Base-by-base conservation (phyloP, 2,888 invertebrate genomes). In the Mythimna vitellina region DNA sequence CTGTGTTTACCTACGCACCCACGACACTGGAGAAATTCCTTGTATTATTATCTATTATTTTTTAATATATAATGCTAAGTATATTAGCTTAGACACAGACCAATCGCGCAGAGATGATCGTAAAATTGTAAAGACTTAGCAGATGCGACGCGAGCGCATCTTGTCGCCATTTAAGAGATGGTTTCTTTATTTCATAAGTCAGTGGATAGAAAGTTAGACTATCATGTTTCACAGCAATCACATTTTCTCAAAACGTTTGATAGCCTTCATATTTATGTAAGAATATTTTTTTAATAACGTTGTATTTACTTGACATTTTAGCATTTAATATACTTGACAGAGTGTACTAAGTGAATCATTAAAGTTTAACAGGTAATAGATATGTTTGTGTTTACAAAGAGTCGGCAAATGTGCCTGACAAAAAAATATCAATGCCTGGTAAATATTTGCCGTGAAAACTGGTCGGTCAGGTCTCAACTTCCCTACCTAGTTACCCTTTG, bases 201-300 rank as follows among this genome's bases (percentile, higher is more conserved):
- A 65, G 51, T 64, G 14, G 38, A 61, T 78, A 80, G 82, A 82
- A 84, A 84, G 83, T 82, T 67, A 49, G 17, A 62, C 69, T 75
- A 82, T 76, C 65, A 60, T 69, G 49, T 82, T 82, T 70, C 76
- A 65, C 51, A 54, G n/a, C 56, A 46, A 76, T 72, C 64, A n/a
- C 32, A 65, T 32, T 66, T 29, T 29, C 20, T 46, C 20, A 22
- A 42, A 64, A 54, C 22, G 53, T 54, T 68, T 56, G 35, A 22
- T 66, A 56, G 60, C 5, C 51, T 17, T 71, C 32, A 54, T 71
- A 65, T 61, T 70, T 65, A 62, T 32, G 10, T 32, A 53, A 46
- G 14, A 70, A 61, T 8, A 42, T 22, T 10, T 38, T 25, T 74
- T 67, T 73, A 46, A 2, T 17, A 51, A 7, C 32, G 12, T 49